Evolutionary conservation across 2,113 vertebrate species (phyloP).

Genomic region (Tyto alba): DNA sequence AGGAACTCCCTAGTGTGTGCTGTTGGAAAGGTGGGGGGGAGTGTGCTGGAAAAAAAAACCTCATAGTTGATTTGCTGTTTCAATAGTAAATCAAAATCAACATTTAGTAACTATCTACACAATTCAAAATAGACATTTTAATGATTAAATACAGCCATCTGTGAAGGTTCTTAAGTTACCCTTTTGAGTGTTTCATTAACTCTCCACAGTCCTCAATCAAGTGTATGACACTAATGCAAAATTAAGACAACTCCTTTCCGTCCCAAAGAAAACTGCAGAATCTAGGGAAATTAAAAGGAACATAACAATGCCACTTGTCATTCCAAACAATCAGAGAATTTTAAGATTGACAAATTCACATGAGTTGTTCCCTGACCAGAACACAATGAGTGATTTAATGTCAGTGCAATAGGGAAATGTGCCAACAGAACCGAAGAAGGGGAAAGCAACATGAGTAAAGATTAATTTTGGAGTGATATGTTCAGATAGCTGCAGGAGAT

Average conservation of each 20-base stretch:
- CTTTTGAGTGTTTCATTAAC: neutral
- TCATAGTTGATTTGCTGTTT: neutral
- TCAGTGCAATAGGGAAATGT: neutral
- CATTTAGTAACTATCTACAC: neutral
- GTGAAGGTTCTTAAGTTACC: neutral
- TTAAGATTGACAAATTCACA: neutral
- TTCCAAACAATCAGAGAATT: neutral
- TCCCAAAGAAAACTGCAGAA: neutral
- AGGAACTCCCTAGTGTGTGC: neutral
- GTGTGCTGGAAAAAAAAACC: neutral
- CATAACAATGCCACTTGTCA: neutral
- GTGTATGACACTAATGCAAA: neutral
- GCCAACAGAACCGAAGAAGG: neutral
- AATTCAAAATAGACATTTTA: neutral
- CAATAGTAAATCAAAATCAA: neutral
- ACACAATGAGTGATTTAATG: neutral
- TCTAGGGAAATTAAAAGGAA: neutral
- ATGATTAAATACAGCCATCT: neutral
- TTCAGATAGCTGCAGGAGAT: neutral
- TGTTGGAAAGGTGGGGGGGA: accelerated
- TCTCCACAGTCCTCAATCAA: neutral
- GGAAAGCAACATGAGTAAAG: neutral
- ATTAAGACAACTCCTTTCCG: neutral
- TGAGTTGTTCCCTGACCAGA: neutral
- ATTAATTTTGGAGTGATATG: neutral